A percentile compares a stretch with the other conserved stretches of the same genome.
phyloP scores from a whole-genome alignment of 2,888 invertebrate genomes.

The Amblyteles armatorius region DNA sequence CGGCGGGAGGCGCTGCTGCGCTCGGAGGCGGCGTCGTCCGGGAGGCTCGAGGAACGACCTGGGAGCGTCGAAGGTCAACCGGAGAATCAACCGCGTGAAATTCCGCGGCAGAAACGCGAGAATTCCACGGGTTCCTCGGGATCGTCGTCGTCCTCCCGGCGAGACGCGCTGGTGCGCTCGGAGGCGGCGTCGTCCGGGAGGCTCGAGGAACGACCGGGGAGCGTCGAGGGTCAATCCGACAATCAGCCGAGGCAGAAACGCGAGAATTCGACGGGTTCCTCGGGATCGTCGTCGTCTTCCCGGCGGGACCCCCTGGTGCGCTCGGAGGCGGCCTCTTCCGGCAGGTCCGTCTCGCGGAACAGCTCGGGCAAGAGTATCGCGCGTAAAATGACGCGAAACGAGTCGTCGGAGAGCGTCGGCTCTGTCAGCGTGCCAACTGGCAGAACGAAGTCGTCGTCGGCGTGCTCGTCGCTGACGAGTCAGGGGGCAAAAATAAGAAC shows the following conservation, averaged over 20 bases:
- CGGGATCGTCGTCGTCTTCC: conserved; percentile 33
- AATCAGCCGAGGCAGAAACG: conserved; percentile 63
- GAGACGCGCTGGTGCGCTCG: conserved; percentile 43
- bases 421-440: conserved; percentile 81
- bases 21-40: conserved; percentile 26
- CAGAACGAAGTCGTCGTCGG: conserved; percentile 80
- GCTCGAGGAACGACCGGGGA: conserved; percentile 69
- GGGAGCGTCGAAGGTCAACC: neutral
- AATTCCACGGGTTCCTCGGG: conserved; percentile 61
- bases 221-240: conserved; percentile 70
- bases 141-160: conserved; percentile 8
- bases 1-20: conserved; percentile 41
- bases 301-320: conserved; percentile 40
- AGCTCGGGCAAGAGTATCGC: conserved; percentile 74
- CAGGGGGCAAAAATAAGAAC: conserved; percentile 79
- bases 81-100: neutral
- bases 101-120: conserved; percentile 32
- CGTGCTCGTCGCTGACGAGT: conserved; percentile 80
- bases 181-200: conserved; percentile 9
- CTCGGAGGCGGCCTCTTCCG: conserved; percentile 56
- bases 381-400: conserved; percentile 80
- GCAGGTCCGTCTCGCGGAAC: conserved; percentile 74
- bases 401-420: conserved; percentile 70
- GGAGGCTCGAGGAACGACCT: neutral
- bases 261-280: conserved; percentile 61